Conservation (phyloP, 2,113 vertebrate genomes). For the Spea bombifrons region DNA sequence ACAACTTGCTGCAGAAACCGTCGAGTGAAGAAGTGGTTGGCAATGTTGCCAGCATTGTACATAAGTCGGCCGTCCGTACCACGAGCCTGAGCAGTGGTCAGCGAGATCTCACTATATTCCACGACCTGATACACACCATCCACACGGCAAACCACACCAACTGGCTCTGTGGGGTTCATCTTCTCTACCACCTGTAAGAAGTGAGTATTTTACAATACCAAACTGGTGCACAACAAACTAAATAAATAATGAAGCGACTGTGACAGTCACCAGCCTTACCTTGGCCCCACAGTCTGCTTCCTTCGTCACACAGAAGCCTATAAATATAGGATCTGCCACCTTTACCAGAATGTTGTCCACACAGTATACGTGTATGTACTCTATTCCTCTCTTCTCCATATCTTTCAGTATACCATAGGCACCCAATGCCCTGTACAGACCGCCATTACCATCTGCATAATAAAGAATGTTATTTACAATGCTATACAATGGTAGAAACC, state of each 20-base stretch:
- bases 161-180: constrained; percentile 90
- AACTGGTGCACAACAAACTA: no score
- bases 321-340: constrained; percentile 90
- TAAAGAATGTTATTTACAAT: not conserved
- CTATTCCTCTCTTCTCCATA: constrained; percentile 80
- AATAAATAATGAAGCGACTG: no score
- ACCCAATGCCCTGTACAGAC: constrained; percentile 89
- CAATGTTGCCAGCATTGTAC: constrained; percentile 89
- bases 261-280: constrained; percentile 63
- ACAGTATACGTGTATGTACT: constrained; percentile 84
- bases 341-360: constrained; percentile 97
- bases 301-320: constrained; percentile 91
- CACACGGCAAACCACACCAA: constrained; percentile 92
- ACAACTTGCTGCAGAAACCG: constrained; percentile 85
- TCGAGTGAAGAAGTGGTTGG: constrained; percentile 91
- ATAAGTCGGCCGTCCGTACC: constrained; percentile 79
- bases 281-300: constrained; percentile 95
- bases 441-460: constrained; percentile 88
- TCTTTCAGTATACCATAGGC: constrained; percentile 75
- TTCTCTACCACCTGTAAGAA: constrained; percentile 89
- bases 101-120: constrained; percentile 94
- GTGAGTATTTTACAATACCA: no score
- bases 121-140: constrained; percentile 89
- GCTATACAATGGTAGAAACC: not conserved
- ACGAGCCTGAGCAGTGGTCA: constrained; percentile 83